Base-by-base conservation (phyloP, 1,140 invertebrate species). In the Theocolax elegans region DNA sequence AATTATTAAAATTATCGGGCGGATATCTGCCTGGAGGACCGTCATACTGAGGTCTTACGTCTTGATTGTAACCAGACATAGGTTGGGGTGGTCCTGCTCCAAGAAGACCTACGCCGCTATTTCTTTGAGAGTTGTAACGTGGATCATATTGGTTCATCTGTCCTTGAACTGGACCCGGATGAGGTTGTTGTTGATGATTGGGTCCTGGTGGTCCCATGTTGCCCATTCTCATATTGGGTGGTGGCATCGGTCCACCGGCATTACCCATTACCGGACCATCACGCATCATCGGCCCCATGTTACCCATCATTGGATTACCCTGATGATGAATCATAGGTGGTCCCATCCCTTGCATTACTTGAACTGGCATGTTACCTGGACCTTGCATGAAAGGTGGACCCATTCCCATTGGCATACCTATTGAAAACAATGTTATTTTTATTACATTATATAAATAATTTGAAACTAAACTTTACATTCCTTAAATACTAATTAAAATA, bases 251-350 rank as follows among this genome's bases (percentile, higher is more conserved):
- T 29, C 59, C 65, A 56, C 71, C 67, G 42, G 59, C 64, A 70
- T 76, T 75, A 17, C 38, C 12, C 35, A 59, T 48, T 44, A 49
- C 49, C 12, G 69, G 44, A 19, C 69, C 69, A 13, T 65, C 69
- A 1, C 69, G 54, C 1, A 70, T 68, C 69, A 75, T 88, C 0
- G 84, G 80, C 3, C 83, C 83, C 75, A 84, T 81, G 56, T 78
- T 81, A 25, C 83, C 84, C 76, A 88, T 80, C 79, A 84, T 82
- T 8, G 79, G 81, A 77, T 84, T 87, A 21, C 85, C 87, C 76
- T 77, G 83, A 68, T 84, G 76, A 44, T 84, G 83, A 65, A 86
- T 87, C 76, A 85, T 85, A 2, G 83, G 73, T 72, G 79, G 81
- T 81, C 86, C 76, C 38, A 66, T 66, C 0, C 49, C 49, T 54